Conservation (phyloP, 1,140 invertebrate genomes). For the Tetramorium parvispinum region DNA sequence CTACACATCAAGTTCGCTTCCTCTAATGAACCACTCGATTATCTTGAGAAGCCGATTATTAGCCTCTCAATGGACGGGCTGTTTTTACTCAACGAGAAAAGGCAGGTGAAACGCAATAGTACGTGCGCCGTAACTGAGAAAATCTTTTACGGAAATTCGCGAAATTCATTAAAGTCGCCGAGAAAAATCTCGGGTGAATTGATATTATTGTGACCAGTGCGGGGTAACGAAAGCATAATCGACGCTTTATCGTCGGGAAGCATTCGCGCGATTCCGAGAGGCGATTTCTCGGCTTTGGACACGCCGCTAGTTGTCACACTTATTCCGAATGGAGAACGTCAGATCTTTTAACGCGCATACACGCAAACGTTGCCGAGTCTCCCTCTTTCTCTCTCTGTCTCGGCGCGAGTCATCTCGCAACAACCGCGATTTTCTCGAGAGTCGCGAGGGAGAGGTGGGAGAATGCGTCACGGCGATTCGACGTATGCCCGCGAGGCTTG, state of each 20-base stretch:
- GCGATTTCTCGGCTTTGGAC: constrained; percentile 7
- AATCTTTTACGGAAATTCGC: background rate
- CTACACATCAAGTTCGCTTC: background rate
- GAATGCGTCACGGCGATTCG: constrained; percentile 49
- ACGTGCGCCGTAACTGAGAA: background rate
- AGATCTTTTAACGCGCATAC: constrained; percentile 6
- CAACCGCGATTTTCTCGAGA: constrained; percentile 30
- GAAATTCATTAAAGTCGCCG: background rate
- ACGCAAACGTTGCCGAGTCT: background rate
- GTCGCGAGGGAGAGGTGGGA: background rate
- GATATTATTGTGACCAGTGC: background rate
- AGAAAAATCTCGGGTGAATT: background rate
- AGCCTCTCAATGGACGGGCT: constrained; percentile 12
- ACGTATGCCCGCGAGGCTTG: background rate
- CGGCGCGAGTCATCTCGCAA: constrained; percentile 4
- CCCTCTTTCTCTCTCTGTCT: background rate
- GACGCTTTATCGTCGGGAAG: background rate
- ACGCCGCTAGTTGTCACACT: constrained; percentile 27
- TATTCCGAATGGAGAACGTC: constrained; percentile 8
- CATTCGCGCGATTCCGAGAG: background rate
- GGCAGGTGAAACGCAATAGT: background rate
- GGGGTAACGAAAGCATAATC: background rate
- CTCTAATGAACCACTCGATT: constrained; percentile 21
- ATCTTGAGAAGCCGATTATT: constrained; percentile 36
- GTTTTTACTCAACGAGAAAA: constrained; percentile 27